Evolutionary conservation across 2,888 invertebrate genomes (phyloP).

Genomic region (Boloria selene): DNA sequence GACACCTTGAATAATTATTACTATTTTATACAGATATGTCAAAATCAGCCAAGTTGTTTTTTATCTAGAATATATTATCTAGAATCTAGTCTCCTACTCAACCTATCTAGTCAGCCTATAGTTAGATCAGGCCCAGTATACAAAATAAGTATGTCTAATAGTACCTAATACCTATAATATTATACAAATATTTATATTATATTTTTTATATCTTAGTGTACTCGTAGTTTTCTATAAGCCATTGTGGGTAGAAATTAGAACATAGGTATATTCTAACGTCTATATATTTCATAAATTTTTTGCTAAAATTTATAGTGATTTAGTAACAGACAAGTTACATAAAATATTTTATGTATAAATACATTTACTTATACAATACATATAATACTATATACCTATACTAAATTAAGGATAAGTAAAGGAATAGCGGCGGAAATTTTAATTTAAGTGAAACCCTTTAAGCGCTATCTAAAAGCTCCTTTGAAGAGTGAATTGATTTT

Average conservation of each 20-base stretch:
- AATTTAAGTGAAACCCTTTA: too few relatives aligned
- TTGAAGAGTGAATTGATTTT: too few relatives aligned
- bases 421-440: background rate
- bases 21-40: constrained; percentile 26
- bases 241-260: background rate
- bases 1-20: background rate
- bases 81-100: constrained; percentile 3
- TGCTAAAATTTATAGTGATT: background rate
- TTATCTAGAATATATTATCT: too few relatives aligned
- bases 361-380: background rate
- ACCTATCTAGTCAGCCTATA: constrained; percentile 18
- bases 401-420: background rate
- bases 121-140: constrained; percentile 24
- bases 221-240: background rate
- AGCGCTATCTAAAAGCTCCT: too few relatives aligned
- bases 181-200: background rate
- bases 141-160: constrained; percentile 28
- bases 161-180: too few relatives aligned
- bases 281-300: background rate
- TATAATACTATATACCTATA: background rate
- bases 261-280: background rate
- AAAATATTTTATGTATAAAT: background rate
- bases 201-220: background rate
- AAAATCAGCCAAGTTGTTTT: constrained; percentile 4
- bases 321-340: constrained; percentile 4